Evolutionary conservation across 2,113 vertebrate species (phyloP).

Genomic region (Orientallactaga bullata): DNA sequence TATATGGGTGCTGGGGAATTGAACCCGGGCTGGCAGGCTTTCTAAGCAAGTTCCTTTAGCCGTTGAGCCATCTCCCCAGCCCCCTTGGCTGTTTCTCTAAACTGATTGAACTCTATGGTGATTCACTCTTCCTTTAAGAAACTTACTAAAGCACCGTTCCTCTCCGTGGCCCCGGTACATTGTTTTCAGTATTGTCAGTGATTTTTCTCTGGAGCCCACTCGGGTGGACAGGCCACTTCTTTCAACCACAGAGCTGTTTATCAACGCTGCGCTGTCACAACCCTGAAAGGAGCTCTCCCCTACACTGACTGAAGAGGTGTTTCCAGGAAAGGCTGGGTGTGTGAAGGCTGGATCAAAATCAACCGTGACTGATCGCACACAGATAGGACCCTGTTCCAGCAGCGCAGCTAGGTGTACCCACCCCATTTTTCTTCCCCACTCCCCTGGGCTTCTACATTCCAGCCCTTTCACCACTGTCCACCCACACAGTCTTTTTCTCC

Average conservation of each 20-base stretch:
- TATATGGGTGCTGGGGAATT: no score
- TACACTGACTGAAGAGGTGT: background rate
- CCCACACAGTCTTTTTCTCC: background rate
- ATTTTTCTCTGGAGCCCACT: background rate
- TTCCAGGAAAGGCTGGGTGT: background rate
- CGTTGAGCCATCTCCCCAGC: no score
- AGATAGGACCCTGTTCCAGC: background rate
- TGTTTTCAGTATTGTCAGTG: background rate
- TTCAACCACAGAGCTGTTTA: background rate
- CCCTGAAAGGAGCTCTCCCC: background rate
- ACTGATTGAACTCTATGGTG: background rate
- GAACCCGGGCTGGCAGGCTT: no score
- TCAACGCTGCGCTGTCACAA: background rate
- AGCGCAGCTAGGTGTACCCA: background rate
- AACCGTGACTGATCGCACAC: background rate
- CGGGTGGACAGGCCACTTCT: background rate
- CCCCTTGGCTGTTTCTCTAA: no score
- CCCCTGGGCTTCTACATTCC: constrained; percentile 22
- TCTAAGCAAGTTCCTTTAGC: no score
- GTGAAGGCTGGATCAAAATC: background rate
- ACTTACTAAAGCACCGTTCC: background rate
- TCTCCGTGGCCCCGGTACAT: background rate
- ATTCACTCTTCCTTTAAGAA: constrained; percentile 1
- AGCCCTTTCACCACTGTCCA: background rate
- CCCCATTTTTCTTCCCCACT: background rate